Evolutionary conservation across 2,888 invertebrate species (phyloP).

Genomic region (Gortyna flavago): DNA sequence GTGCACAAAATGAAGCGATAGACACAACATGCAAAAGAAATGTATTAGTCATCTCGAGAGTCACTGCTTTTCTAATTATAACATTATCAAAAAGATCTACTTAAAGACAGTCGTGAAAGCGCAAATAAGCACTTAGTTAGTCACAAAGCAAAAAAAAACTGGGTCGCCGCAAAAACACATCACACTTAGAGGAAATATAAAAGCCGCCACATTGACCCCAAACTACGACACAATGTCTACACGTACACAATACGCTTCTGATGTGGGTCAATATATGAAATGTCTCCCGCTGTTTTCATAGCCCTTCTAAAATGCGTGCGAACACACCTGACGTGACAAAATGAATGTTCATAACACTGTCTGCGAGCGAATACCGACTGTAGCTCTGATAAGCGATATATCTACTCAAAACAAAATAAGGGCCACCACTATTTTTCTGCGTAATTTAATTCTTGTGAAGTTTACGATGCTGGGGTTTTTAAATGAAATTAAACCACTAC

Average conservation of each 20-base stretch:
- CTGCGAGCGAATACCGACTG: conserved; percentile 55
- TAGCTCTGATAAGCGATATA: conserved; percentile 61
- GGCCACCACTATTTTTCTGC: no score
- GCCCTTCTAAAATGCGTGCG: conserved; percentile 60
- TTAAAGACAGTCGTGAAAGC: neutral
- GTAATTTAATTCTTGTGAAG: no score
- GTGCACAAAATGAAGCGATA: no score
- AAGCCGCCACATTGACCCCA: neutral
- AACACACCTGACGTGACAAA: conserved; percentile 64
- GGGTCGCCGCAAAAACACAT: conserved; percentile 3
- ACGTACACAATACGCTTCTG: neutral
- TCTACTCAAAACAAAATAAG: no score
- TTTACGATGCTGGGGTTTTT: no score
- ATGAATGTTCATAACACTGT: conserved; percentile 67
- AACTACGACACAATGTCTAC: neutral
- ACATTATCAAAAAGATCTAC: neutral
- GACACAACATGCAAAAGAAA: no score
- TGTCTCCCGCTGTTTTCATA: conserved; percentile 33
- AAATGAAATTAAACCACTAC: no score
- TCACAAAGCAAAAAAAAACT: neutral
- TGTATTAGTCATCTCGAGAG: no score
- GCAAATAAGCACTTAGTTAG: neutral
- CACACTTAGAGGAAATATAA: conserved; percentile 1
- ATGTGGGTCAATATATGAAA: conserved; percentile 6
- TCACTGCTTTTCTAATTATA: no score